phyloP scores from a whole-genome alignment of 1,140 invertebrate genomes.

The Brachionus rotundiformis region DNA sequence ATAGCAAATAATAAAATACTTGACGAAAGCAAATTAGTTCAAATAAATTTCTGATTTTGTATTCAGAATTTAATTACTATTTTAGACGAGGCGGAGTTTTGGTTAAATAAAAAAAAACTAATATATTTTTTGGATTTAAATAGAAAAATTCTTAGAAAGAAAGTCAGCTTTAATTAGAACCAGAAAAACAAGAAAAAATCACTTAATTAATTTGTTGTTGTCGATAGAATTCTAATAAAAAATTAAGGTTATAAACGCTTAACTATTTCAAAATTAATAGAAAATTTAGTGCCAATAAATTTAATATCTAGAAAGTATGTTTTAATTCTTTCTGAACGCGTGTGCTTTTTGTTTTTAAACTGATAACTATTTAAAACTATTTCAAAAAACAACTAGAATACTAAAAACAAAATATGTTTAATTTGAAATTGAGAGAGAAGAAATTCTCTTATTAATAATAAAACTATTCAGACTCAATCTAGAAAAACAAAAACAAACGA shows the following conservation, averaged over 20 bases:
- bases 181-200: slow-evolving; percentile 8
- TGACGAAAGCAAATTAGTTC: slow-evolving; percentile 6
- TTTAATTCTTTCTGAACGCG: background rate
- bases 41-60: background rate
- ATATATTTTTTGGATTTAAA: background rate
- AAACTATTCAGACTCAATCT: slow-evolving; percentile 34
- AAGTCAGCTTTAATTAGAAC: slow-evolving; percentile 8
- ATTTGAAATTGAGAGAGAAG: slow-evolving; percentile 7
- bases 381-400: background rate
- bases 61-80: slow-evolving; percentile 5
- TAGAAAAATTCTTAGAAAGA: background rate
- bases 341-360: slow-evolving; percentile 10
- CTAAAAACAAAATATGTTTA: slow-evolving; percentile 17
- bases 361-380: slow-evolving; percentile 6
- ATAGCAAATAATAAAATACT: background rate
- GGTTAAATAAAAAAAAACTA: background rate
- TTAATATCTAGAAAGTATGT: slow-evolving; percentile 1
- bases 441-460: slow-evolving; percentile 36
- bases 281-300: background rate
- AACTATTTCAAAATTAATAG: slow-evolving; percentile 1
- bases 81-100: background rate
- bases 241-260: background rate
- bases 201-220: slow-evolving; percentile 15
- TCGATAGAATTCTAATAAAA: background rate
- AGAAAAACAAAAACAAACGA: slow-evolving; percentile 43